Conservation (phyloP, 2,113 vertebrate genomes). For the Cygnus buccinator region DNA sequence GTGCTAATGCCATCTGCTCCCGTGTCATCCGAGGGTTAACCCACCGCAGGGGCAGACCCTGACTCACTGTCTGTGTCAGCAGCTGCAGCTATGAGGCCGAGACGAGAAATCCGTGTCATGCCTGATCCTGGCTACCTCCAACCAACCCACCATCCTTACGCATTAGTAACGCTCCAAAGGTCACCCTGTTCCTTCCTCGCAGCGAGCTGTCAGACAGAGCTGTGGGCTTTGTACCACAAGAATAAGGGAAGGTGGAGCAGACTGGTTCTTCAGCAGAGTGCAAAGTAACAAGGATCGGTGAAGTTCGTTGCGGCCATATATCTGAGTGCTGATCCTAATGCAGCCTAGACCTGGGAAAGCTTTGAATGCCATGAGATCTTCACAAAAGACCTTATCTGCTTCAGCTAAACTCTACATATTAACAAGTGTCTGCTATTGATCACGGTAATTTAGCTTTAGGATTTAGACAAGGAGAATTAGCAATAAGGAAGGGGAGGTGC, state of each 20-base stretch:
- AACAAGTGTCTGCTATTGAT: slow-evolving; percentile 51
- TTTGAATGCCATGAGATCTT: slow-evolving; percentile 20
- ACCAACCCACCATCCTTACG: background rate
- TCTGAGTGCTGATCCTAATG: slow-evolving; percentile 31
- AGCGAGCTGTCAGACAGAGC: background rate
- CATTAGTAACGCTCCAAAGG: background rate
- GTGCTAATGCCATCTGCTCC: slow-evolving; percentile 46
- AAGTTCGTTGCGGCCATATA: background rate
- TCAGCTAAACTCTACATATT: slow-evolving; percentile 44
- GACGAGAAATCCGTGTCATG: background rate
- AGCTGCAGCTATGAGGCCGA: background rate
- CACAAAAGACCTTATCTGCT: slow-evolving; percentile 26
- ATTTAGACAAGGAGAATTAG: slow-evolving; percentile 13
- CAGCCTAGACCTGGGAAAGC: background rate
- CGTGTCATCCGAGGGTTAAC: slow-evolving; percentile 19
- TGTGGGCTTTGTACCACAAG: background rate
- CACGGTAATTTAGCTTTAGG: slow-evolving; percentile 38
- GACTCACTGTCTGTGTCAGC: background rate
- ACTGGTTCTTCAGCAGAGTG: background rate
- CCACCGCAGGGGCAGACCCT: background rate
- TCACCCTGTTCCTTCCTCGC: background rate
- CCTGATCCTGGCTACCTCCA: slow-evolving; percentile 21
- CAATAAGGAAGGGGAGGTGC: background rate
- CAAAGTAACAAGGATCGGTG: background rate
- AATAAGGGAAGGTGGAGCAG: background rate